These are phyloP conservation scores for Euphydryas editha DNA, from an alignment of 2,888 invertebrate species.

Conservation along the genomic window DNA sequence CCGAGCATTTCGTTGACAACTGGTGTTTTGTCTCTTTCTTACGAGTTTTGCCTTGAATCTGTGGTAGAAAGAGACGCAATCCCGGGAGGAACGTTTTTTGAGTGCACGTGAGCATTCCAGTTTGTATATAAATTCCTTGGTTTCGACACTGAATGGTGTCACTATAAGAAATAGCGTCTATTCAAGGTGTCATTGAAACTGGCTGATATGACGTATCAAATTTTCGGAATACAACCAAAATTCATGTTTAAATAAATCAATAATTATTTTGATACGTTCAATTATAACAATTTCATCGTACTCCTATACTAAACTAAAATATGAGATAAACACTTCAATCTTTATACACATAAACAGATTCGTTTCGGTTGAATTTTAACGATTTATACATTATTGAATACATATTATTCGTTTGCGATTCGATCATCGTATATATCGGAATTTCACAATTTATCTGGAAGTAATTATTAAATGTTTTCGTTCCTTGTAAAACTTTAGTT, in stretches of 20 bases:
- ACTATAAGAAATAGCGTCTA: too few relatives aligned
- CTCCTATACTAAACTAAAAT: background rate
- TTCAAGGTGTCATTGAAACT: too few relatives aligned
- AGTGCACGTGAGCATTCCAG: too few relatives aligned
- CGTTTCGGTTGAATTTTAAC: conserved; percentile 2
- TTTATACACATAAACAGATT: conserved; percentile 1
- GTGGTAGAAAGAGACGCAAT: too few relatives aligned
- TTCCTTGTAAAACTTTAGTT: background rate
- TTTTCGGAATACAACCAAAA: too few relatives aligned
- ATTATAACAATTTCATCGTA: background rate
- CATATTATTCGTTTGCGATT: conserved; percentile 1
- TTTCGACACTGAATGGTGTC: too few relatives aligned
- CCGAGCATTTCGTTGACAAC: too few relatives aligned
- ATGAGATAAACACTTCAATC: background rate
- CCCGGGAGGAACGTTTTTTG: too few relatives aligned
- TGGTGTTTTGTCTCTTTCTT: too few relatives aligned
- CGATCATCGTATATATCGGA: background rate
- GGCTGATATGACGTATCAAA: too few relatives aligned
- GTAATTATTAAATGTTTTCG: conserved; percentile 4
- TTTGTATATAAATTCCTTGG: too few relatives aligned
- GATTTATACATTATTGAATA: background rate
- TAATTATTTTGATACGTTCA: background rate
- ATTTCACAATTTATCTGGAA: conserved; percentile 11
- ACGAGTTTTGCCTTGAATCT: too few relatives aligned
- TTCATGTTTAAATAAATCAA: background rate